Evolutionary conservation across 2,797 vertebrate genomes (phyloP), one percentile per base, ranked within the genome.

Genomic region (Molossus molossus): DNA sequence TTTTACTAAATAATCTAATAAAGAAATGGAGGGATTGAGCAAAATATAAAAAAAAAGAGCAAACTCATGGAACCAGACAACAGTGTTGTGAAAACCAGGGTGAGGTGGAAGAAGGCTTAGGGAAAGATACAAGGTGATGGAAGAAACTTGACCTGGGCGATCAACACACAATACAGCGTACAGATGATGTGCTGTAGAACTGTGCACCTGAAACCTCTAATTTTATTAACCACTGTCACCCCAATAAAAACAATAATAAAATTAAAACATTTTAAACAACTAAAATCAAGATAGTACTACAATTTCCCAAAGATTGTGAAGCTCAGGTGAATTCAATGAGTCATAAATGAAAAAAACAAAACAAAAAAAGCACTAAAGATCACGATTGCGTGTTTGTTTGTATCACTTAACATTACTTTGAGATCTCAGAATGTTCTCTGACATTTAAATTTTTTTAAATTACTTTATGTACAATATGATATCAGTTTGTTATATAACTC

Each of bases 401-500:
- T 88, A 83, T 93, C 18, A 62, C 10, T 73, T 18, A 75, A 60
- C 15, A 50, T 53, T 65, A 60, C 48, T 94, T 86, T 94, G 25
- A 58, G 8, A 90, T 0, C 4, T n/a, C 2, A 65, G 48, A 60
- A 1, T 0, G 82, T 90, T 73, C n/a, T 76, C 21, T 92, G 48
- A 73, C 12, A 70, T 9, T 60, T 60, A 23, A 60, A 57, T 18
- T 20, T 62, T 62, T 62, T 62, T 62, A 62, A 27, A 13, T 62
- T 27, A 69, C 20, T 21, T 37, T 20, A 37, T 11, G 9, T 70
- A 40, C 17, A 37, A 37, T 37, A 40, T 70, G 37, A 21, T 70
- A 21, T 70, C 37, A 70, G 33, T 37, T 70, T 70, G 67, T 18
- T 37, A 33, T 37, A 37, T 33, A 70, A 37, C 67, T 18, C 67